Base-by-base conservation (phyloP, 2,888 invertebrate species). In the Synanthedon myopaeformis region DNA sequence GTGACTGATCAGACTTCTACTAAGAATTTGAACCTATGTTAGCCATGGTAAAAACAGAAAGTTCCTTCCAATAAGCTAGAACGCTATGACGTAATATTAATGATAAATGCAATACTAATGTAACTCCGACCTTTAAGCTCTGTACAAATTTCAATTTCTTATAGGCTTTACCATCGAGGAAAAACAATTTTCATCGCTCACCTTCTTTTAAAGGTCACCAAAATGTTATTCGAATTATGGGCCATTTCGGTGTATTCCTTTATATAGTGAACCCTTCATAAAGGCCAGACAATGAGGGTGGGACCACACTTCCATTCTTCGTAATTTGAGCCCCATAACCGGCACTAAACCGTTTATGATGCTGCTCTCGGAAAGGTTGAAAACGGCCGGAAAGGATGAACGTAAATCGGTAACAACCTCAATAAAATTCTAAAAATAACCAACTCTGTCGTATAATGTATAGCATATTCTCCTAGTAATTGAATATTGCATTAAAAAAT, bases 321-420 rank as follows among this genome's bases (percentile, higher is more conserved):
- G 79, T 82, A 81, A 83, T 83, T 83, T 76, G 74, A 77, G 74
- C 76, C 72, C 72, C 79, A 80, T 81, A 81, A 82, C 77, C 69
- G 77, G 70, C 74, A 79, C 79, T 82, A 80, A 82, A 80, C 79
- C 76, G 77, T 83, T 83, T 82, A 84, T 80, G 83, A 82, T 80
- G 79, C 72, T 74, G 73, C 76, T 79, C 74, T 74, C 74, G 76
- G 70, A 80, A 82, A 80, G 81, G 81, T 82, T 81, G 80, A 76
- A 79, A 76, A 73, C 64, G 73, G 64, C 74, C 75, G 76, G 77
- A 78, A 74, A 73, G 49, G 75, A 67, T 71, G 73, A 61, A 68
- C 72, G 70, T 79, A 79, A 79, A 79, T 79, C 76, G 78, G 72
- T 69, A 66, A 71, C 67, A 70, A 65, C 51, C 45, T 14, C 45